Conservation (phyloP, 2,888 invertebrate genomes). For the Cheilosia impressa region DNA sequence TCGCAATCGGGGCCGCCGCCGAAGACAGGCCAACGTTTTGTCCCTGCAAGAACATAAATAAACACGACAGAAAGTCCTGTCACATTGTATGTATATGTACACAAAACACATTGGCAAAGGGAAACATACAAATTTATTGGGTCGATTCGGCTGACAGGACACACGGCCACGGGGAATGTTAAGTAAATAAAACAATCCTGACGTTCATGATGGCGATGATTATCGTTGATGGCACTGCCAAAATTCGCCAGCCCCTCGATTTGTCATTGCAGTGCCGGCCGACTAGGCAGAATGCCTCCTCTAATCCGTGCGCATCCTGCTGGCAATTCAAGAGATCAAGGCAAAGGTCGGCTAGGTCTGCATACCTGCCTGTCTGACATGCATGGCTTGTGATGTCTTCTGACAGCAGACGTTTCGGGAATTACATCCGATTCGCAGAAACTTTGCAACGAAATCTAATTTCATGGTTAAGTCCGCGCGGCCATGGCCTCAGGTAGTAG, state of each 20-base stretch:
- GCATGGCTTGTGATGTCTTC: constrained; percentile 44
- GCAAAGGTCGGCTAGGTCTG: constrained; percentile 24
- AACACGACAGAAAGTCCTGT: constrained; percentile 64
- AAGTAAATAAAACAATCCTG: constrained; percentile 3
- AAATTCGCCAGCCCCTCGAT: constrained; percentile 69
- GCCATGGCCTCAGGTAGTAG: constrained; percentile 41
- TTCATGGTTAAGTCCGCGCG: constrained; percentile 53
- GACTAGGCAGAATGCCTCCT: constrained; percentile 23
- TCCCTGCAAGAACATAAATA: constrained; percentile 62
- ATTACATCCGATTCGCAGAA: constrained; percentile 61
- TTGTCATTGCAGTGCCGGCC: constrained; percentile 46
- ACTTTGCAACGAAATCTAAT: constrained; percentile 57
- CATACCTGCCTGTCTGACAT: constrained; percentile 32
- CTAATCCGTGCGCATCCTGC: constrained; percentile 54
- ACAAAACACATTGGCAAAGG: constrained; percentile 53
- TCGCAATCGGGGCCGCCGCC: constrained; percentile 39
- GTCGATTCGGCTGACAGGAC: constrained; percentile 72
- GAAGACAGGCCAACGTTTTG: constrained; percentile 58
- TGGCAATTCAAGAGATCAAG: constrained; percentile 44
- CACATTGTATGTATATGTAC: constrained; percentile 14
- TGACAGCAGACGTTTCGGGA: constrained; percentile 50
- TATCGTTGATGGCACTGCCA: constrained; percentile 62
- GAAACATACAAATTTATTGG: constrained; percentile 49
- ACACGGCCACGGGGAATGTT: constrained; percentile 26
- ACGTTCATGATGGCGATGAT: constrained; percentile 55